Percentiles rank a stretch among this genome's conserved stretches.
Evolutionary conservation across 92 coral and sea anemone genomes (phyloP).

Genomic region (Siderastrea siderea): DNA sequence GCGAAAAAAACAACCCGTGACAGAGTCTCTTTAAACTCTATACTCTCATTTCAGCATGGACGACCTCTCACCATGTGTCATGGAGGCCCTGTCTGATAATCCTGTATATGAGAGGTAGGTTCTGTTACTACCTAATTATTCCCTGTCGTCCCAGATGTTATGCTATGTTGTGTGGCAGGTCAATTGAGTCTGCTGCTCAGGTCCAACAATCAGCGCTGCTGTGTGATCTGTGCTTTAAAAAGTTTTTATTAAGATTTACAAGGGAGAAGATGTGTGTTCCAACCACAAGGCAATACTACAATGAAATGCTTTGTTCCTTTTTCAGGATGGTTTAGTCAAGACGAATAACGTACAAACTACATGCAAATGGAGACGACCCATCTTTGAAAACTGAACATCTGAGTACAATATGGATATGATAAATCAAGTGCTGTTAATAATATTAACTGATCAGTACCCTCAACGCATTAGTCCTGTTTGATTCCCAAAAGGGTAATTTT

Average conservation of each 20-base stretch:
- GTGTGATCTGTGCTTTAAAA: no score
- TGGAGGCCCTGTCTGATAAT: slow-evolving; percentile 7
- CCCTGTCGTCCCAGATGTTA: no score
- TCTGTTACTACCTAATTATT: not conserved
- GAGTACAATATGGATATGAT: no score
- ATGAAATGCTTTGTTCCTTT: not conserved
- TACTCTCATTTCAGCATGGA: slow-evolving; percentile 23
- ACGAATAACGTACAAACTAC: not conserved
- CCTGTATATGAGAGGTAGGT: slow-evolving; percentile 33
- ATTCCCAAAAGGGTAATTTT: no score
- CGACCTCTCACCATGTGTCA: slow-evolving; percentile 5
- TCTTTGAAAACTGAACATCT: not conserved
- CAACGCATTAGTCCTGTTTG: no score
- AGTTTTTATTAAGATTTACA: not conserved
- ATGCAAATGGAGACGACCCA: not conserved
- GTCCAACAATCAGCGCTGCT: no score
- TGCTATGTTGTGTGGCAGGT: no score
- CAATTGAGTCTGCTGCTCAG: no score
- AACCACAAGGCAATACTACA: not conserved
- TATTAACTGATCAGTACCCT: no score
- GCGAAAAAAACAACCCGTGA: not conserved
- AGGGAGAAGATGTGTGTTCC: not conserved
- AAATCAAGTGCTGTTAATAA: no score
- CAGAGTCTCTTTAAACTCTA: not conserved
- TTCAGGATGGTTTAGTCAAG: slow-evolving; percentile 18